These are phyloP conservation scores for Saxicola maurus DNA, from an alignment of 2,797 vertebrate species.

Conservation along the genomic window DNA sequence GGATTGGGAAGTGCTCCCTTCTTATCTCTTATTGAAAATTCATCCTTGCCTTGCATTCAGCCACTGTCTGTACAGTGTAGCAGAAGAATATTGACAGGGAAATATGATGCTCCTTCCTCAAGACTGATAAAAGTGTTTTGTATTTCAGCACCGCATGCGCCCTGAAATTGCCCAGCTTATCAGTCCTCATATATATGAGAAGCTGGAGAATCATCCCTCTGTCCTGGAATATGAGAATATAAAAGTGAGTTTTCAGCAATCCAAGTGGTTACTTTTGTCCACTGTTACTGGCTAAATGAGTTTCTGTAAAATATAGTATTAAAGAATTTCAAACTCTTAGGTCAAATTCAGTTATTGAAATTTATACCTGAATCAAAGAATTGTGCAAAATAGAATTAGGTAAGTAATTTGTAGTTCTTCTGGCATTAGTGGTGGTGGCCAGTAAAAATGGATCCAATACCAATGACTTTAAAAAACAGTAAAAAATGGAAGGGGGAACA, in stretches of 20 bases:
- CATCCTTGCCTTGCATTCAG: background rate
- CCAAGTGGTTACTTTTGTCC: background rate
- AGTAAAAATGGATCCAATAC: background rate
- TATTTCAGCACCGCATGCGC: constrained; percentile 89
- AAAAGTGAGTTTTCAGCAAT: constrained; percentile 75
- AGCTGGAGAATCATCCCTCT: constrained; percentile 89
- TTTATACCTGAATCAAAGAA: background rate
- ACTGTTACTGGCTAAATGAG: background rate
- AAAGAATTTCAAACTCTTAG: background rate
- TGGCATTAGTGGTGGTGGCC: background rate
- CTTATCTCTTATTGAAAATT: background rate
- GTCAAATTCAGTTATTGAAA: background rate
- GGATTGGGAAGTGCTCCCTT: background rate
- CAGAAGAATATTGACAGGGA: background rate
- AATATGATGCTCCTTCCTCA: background rate
- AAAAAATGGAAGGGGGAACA: background rate
- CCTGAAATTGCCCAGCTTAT: constrained; percentile 90
- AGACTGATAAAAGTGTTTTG: background rate
- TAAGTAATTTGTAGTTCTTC: background rate
- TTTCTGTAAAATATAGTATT: background rate
- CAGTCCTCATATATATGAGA: constrained; percentile 87
- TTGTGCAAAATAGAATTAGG: background rate
- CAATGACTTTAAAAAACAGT: background rate
- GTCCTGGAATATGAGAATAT: constrained; percentile 87
- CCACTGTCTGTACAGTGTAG: background rate